These are phyloP conservation scores for Harpagoxenus sublaevis DNA, from an alignment of 2,888 invertebrate genomes.

Conservation along the genomic window DNA sequence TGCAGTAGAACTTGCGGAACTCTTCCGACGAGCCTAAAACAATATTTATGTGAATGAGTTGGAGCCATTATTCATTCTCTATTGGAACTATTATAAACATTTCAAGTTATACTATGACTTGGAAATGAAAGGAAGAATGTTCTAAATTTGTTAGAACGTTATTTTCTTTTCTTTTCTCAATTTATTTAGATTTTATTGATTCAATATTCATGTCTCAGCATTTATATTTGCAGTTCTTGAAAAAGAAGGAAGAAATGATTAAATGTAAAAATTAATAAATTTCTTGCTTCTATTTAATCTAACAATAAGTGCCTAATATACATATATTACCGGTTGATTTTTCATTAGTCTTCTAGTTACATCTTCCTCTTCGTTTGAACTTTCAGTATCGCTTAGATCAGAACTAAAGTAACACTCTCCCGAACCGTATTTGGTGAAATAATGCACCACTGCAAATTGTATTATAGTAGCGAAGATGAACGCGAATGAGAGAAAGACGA, in stretches of 20 bases:
- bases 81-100: not conserved
- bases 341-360: conserved; percentile 66
- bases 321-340: conserved; percentile 71
- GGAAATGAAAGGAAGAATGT: not conserved
- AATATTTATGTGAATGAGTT: not conserved
- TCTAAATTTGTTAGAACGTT: not conserved
- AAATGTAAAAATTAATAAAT: not conserved
- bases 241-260: not conserved
- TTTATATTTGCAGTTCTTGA: not conserved
- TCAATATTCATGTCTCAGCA: not conserved
- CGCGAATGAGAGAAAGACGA: conserved; percentile 93
- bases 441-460: conserved; percentile 95
- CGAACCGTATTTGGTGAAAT: conserved; percentile 94
- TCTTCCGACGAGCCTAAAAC: conserved; percentile 44
- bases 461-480: conserved; percentile 94
- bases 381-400: conserved; percentile 88
- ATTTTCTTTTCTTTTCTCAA: not conserved
- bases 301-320: too few relatives aligned
- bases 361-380: conserved; percentile 87
- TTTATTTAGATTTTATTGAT: not conserved
- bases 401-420: conserved; percentile 92
- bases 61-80: not conserved
- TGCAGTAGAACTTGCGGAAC: conserved; percentile 13
- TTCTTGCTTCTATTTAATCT: not conserved
- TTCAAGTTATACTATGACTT: not conserved